These are phyloP conservation scores for Phoebastria nigripes DNA, from an alignment of 2,797 vertebrate genomes.

Conservation along the genomic window DNA sequence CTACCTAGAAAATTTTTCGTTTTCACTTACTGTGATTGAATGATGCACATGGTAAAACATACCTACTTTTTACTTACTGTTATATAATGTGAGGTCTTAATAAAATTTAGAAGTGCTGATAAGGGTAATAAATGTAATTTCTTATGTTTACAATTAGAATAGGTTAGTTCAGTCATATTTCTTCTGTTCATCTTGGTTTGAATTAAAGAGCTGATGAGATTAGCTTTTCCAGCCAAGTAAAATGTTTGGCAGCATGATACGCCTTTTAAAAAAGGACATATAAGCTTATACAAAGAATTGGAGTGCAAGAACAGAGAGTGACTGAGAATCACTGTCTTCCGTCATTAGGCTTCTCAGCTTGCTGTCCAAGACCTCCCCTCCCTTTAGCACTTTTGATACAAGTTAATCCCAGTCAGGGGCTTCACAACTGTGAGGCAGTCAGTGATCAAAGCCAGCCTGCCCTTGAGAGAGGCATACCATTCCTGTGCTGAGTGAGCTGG, in stretches of 20 bases:
- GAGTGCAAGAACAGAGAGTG: background rate
- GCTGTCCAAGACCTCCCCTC: background rate
- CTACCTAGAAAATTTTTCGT: background rate
- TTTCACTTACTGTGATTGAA: background rate
- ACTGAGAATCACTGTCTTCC: background rate
- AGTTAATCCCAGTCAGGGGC: background rate
- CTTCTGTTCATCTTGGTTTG: background rate
- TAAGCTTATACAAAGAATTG: background rate
- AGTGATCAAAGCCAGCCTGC: background rate
- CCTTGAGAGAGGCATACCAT: background rate
- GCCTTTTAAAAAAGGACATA: background rate
- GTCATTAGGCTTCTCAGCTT: background rate
- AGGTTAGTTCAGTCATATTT: background rate
- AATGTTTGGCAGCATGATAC: background rate
- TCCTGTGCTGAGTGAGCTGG: background rate
- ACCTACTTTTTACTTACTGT: background rate
- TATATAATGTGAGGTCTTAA: background rate
- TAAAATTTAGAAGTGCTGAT: background rate
- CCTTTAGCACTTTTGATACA: background rate
- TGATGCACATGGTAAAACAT: background rate
- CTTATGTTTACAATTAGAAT: background rate
- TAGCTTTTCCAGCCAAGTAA: background rate
- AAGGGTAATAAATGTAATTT: background rate
- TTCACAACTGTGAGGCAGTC: background rate
- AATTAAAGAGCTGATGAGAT: background rate